Evolutionary conservation across 1,140 invertebrate genomes (phyloP), one percentile per base, ranked within the genome.

Genomic region (Drosophila erecta): DNA sequence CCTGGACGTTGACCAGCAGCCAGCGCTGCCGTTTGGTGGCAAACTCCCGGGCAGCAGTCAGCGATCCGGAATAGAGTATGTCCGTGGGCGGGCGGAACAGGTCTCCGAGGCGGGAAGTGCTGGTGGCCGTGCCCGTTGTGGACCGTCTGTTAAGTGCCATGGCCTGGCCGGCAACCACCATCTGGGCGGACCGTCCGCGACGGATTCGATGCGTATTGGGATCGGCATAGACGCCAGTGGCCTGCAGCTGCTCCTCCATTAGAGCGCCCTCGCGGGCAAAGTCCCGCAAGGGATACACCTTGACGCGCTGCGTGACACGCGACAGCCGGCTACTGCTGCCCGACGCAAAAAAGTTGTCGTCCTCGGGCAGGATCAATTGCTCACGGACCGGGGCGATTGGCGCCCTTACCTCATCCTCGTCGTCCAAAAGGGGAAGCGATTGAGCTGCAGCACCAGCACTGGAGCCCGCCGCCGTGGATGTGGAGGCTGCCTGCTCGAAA

Each of bases 1-100:
- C 94, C 91, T 97, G 96, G 4, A 97, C 93, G 92, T 97, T 97
- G 0, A 97, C 95, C 73, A 97, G 93, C 12, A 97, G 76, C 96
- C 96, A 97, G 61, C 94, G 94, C 66, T 95, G 95, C 6, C 93
- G 91, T 8, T 86, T 90, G 46, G 94, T 94, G 11, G 95, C 95
- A 37, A 92, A 91, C 55, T 95, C 94, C 43, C 95, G 91, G 1
- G 95, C 96, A 90, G 95, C 92, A 12, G 94, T 93, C 79, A 96
- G 95, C 27, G 95, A 93, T 20, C 96, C 96, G 62, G 94, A 93
- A 85, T 94, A 95, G 24, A 95, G 93, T 27, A 97, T 93, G 83
- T 97, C 95, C 59, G 95, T 93, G 2, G 96, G 96, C 37, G 96
- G 96, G 70, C 96, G 93, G 84, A 96, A 97, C 8, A 97, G 92